Conservation (phyloP, 2,113 vertebrate genomes). For the Aegypius monachus region DNA sequence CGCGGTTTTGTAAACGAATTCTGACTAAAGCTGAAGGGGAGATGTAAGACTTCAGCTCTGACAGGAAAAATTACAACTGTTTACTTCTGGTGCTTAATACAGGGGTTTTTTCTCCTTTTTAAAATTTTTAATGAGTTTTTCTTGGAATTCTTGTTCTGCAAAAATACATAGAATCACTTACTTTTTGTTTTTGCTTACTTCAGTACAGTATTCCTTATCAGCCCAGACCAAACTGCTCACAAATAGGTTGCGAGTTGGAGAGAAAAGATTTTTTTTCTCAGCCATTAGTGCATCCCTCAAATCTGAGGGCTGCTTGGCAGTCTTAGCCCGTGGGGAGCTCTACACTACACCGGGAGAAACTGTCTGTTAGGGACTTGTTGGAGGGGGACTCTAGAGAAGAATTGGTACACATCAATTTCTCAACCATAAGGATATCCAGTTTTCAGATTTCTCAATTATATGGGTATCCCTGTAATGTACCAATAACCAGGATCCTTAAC, state of each 20-base stretch:
- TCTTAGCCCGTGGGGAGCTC: neutral
- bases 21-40: constrained; percentile 20
- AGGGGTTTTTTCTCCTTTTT: neutral
- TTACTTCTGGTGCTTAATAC: constrained; percentile 9
- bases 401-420: neutral
- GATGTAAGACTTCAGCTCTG: constrained; percentile 16
- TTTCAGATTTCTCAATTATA: neutral
- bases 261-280: neutral
- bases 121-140: neutral
- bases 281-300: neutral
- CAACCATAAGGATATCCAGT: rapidly evolving
- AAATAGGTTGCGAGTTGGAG: neutral
- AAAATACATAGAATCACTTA: neutral
- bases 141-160: neutral
- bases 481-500: neutral
- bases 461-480: neutral
- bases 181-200: neutral
- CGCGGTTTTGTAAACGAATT: constrained; percentile 40
- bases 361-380: neutral
- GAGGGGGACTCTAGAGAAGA: neutral
- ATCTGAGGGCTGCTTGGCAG: neutral
- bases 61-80: constrained; percentile 43
- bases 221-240: neutral
- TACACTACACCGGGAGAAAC: neutral
- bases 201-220: neutral